Base-by-base conservation (phyloP, 2,797 vertebrate genomes). In the Bradypus variegatus region DNA sequence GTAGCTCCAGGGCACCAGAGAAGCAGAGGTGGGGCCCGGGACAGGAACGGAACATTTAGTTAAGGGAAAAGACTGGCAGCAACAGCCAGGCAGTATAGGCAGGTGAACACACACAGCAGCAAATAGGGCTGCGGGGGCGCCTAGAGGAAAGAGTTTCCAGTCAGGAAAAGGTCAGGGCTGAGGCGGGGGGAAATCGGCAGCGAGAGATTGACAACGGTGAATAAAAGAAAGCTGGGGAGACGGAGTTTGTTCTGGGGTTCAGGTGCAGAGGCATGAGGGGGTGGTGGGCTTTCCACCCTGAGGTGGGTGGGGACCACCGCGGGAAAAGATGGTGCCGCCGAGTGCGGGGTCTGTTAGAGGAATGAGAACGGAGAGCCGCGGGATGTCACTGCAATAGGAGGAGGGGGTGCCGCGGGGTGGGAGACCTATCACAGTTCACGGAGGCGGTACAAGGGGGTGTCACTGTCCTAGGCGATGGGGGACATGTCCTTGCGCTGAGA, bases 341-440 rank as follows among this genome's bases (percentile, higher is more conserved):
- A 31, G 62, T 90, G 81, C 88, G 29, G 69, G 75, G 85, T 77
- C 87, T 86, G 91, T 91, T 89, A 82, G 38, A 31, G 48, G 75
- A n/a, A 80, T 76, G 38, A 65, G 64, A 18, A 70, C 73, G 27
- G 69, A 67, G 58, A 60, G 87, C 76, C 81, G 6, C 14, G 27
- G 85, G 38, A 48, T 85, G 67, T 75, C 88, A 65, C 69, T 73
- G 70, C 53, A 53, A 48, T 45, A 60, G 53, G 55, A 38, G 69
- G n/a, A 86, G 53, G 50, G 58, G 31, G 23, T 33, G 64, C 58
- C 29, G 14, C 62, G 48, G 19, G 58, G 77, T 36, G 33, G 58
- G 33, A 65, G 55, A 67, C 58, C 36, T 85, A 94, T 94, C 94
- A 94, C n/a, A 15, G 88, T 83, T 62, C 93, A 65, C 55, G 60